These are phyloP conservation scores for Myiothlypis coronata DNA, from an alignment of 2,797 vertebrate genomes.

Conservation along the genomic window DNA sequence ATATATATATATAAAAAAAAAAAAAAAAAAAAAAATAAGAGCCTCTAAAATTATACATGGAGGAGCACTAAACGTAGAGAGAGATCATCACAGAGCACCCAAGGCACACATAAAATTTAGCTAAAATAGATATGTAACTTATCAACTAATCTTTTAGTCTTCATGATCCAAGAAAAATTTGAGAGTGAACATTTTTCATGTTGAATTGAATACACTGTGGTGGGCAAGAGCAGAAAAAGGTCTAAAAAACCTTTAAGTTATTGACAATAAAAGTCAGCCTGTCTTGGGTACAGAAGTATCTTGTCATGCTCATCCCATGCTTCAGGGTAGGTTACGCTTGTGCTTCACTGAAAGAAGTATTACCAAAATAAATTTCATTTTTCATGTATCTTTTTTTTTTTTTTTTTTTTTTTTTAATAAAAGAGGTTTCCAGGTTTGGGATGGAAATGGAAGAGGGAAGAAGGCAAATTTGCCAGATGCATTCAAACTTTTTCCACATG, in stretches of 20 bases:
- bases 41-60: background rate
- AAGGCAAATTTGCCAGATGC: background rate
- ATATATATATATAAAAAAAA: background rate
- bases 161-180: background rate
- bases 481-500: background rate
- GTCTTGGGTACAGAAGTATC: background rate
- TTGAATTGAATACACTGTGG: background rate
- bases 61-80: background rate
- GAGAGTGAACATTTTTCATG: background rate
- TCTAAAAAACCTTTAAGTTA: background rate
- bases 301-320: accelerated
- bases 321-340: background rate
- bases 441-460: background rate
- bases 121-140: background rate
- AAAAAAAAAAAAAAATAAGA: background rate
- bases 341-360: background rate
- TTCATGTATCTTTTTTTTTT: background rate
- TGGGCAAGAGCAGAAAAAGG: background rate
- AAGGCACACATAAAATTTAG: background rate
- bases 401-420: background rate
- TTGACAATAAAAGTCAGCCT: background rate
- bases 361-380: background rate
- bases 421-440: background rate
- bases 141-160: background rate
- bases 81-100: background rate